These are phyloP conservation scores for Geopemphigus sp. DNA, from an alignment of 1,140 invertebrate genomes.

Conservation along the genomic window DNA sequence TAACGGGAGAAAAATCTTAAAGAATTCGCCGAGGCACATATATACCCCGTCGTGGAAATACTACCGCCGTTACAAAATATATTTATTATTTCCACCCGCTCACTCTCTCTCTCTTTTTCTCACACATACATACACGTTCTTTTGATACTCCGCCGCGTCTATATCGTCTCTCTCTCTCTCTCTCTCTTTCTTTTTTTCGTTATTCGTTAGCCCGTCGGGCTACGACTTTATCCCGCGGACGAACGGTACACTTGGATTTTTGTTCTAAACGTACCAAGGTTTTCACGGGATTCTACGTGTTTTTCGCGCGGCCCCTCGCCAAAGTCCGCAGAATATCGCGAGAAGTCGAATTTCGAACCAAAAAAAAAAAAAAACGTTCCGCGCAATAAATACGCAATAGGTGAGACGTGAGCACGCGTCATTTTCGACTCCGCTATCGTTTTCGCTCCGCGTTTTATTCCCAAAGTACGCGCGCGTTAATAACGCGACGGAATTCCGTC, in stretches of 20 bases:
- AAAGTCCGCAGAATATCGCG: background rate
- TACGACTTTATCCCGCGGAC: too few species aligned
- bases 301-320: background rate
- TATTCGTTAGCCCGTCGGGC: too few species aligned
- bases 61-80: background rate
- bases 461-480: too few species aligned
- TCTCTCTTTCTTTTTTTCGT: background rate
- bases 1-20: conserved; percentile 28
- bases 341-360: background rate
- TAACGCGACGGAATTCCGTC: too few species aligned
- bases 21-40: background rate
- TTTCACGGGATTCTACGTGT: background rate
- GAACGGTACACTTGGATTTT: background rate
- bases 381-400: too few species aligned
- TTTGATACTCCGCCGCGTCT: background rate
- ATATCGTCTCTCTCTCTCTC: background rate
- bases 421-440: background rate
- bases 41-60: background rate
- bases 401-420: too few species aligned
- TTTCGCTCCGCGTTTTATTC: background rate
- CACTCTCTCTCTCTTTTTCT: too few species aligned
- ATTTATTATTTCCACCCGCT: conserved; percentile 27
- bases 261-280: background rate
- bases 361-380: too few species aligned
- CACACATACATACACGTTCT: too few species aligned